phyloP scores from a whole-genome alignment of 1,140 invertebrate species.

The Antheraea pernyi region DNA sequence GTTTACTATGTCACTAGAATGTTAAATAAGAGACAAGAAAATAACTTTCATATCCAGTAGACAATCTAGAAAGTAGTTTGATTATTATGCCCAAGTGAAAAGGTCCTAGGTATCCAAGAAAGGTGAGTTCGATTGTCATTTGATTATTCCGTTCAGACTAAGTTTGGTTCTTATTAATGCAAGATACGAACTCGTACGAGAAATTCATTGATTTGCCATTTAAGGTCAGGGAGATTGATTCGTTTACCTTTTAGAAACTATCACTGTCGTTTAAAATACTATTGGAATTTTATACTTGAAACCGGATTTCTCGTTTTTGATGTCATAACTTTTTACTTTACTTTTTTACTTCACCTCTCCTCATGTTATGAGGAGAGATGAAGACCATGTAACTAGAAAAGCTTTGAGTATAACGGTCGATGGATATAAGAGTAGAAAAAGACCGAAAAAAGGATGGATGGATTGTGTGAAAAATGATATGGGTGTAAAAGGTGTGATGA shows the following conservation, averaged over 20 bases:
- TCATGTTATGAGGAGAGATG: too few species aligned
- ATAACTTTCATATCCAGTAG: constrained; percentile 2
- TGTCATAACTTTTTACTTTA: too few species aligned
- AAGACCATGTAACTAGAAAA: too few species aligned
- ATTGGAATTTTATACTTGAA: background rate
- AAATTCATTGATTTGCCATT: background rate
- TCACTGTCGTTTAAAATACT: background rate
- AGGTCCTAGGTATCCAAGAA: constrained; percentile 6
- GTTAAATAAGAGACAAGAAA: background rate
- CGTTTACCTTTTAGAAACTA: background rate
- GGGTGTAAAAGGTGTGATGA: too few species aligned
- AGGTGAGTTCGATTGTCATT: constrained; percentile 8
- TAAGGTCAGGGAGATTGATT: background rate
- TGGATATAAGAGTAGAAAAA: too few species aligned
- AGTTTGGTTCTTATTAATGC: constrained; percentile 7
- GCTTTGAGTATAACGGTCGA: too few species aligned
- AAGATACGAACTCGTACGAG: background rate
- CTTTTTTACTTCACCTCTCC: too few species aligned
- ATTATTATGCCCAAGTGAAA: constrained; percentile 7
- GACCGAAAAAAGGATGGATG: too few species aligned
- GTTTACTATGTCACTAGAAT: constrained; percentile 2
- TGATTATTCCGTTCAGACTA: constrained; percentile 3
- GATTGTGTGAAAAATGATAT: too few species aligned
- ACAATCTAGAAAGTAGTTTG: constrained; percentile 14
- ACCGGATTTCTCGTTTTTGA: too few species aligned